Conservation (phyloP, 2,113 vertebrate genomes). For the Smithornis capensis region DNA sequence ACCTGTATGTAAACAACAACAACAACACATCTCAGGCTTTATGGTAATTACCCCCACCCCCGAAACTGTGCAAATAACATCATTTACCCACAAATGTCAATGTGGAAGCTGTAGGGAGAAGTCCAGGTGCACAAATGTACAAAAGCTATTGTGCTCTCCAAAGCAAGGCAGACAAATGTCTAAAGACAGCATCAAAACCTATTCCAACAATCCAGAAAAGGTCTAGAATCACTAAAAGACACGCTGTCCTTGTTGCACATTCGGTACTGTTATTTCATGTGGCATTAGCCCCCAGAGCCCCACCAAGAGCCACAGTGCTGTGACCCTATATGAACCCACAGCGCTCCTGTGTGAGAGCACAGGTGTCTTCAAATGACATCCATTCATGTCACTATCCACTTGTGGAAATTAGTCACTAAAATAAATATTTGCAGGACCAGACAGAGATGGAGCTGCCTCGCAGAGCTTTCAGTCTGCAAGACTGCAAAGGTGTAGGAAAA, state of each 20-base stretch:
- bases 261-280: accelerated
- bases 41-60: constrained; percentile 65
- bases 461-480: neutral
- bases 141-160: constrained; percentile 30
- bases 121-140: constrained; percentile 6
- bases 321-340: accelerated
- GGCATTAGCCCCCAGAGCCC: neutral
- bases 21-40: constrained; percentile 81
- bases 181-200: constrained; percentile 50
- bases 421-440: constrained; percentile 26
- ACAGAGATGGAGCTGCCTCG: neutral
- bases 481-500: neutral
- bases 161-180: constrained; percentile 68
- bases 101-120: constrained; percentile 30
- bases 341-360: neutral
- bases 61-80: constrained; percentile 70
- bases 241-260: neutral
- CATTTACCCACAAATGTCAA: constrained; percentile 43
- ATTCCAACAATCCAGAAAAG: neutral
- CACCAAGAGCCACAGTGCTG: neutral
- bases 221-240: neutral
- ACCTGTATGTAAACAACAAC: constrained; percentile 86
- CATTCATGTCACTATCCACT: neutral
- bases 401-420: neutral
- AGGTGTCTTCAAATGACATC: neutral